Percentiles rank a stretch among this genome's conserved stretches.
These are phyloP conservation scores for Lycorma delicatula DNA, from an alignment of 1,140 invertebrate genomes.

Conservation along the genomic window DNA sequence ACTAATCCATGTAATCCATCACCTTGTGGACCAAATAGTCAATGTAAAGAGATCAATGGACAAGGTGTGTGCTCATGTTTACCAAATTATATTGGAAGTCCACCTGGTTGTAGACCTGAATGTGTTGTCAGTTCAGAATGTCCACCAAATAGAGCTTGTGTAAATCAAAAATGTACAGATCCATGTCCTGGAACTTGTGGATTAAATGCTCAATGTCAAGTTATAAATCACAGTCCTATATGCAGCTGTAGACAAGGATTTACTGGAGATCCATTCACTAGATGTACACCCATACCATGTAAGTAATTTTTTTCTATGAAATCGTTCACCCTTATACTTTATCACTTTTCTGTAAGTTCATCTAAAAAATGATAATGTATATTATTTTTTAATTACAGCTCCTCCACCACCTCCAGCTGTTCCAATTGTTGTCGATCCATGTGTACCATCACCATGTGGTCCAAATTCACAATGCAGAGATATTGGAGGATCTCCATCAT, in stretches of 20 bases:
- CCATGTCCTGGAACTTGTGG: constrained; percentile 45
- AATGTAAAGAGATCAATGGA: constrained; percentile 42
- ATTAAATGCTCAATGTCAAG: constrained; percentile 41
- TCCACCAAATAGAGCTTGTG: constrained; percentile 39
- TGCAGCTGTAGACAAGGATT: constrained; percentile 43
- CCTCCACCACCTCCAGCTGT: constrained; percentile 24
- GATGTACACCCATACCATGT: constrained; percentile 42
- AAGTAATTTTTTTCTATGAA: too few species aligned
- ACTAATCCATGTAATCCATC: constrained; percentile 45
- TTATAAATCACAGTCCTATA: constrained; percentile 48
- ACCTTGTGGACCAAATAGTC: constrained; percentile 47
- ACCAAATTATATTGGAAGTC: constrained; percentile 42
- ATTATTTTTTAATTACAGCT: constrained; percentile 29
- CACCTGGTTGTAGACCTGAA: constrained; percentile 45
- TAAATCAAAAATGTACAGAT: constrained; percentile 44
- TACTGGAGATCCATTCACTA: constrained; percentile 48
- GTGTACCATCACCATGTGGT: constrained; percentile 44
- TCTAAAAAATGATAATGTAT: too few species aligned
- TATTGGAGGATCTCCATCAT: constrained; percentile 45
- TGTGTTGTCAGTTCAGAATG: constrained; percentile 43
- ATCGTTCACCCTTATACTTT: too few species aligned
- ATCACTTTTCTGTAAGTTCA: too few species aligned
- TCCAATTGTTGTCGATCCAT: constrained; percentile 33
- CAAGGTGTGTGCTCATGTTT: constrained; percentile 44
- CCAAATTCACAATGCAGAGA: constrained; percentile 44